Evolutionary conservation across 2,888 invertebrate genomes (phyloP).

Genomic region (Amphipyra tragopoginis): DNA sequence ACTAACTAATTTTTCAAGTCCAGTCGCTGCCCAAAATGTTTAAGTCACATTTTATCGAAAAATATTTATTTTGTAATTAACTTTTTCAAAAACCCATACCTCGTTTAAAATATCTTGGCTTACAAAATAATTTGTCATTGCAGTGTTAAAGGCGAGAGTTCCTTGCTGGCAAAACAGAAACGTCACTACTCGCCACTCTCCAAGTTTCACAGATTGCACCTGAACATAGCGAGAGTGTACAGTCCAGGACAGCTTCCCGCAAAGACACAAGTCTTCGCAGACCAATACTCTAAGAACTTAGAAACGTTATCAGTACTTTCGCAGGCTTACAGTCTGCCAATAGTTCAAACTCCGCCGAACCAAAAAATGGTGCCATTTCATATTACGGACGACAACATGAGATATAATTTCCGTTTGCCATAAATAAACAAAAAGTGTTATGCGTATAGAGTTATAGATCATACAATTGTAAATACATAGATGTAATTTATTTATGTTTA

Average conservation of each 20-base stretch:
- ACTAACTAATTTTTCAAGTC: too few relatives aligned
- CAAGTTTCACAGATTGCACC: constrained; percentile 49
- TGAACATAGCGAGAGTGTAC: constrained; percentile 56
- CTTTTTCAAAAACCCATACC: too few relatives aligned
- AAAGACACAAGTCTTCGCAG: constrained; percentile 8
- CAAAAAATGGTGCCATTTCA: constrained; percentile 17
- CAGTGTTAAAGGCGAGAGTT: constrained; percentile 19
- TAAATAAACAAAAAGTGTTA: constrained; percentile 1
- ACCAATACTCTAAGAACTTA: constrained; percentile 2
- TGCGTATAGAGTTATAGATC: background rate
- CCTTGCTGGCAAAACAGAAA: constrained; percentile 22
- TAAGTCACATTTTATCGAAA: too few relatives aligned
- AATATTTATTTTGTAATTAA: too few relatives aligned
- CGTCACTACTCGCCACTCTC: constrained; percentile 18
- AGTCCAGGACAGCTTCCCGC: constrained; percentile 27
- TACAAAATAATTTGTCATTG: constrained; percentile 16
- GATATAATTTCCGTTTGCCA: constrained; percentile 13
- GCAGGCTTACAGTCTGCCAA: background rate
- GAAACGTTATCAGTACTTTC: background rate
- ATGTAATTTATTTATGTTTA: too few relatives aligned
- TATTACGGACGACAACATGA: background rate
- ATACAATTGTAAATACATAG: too few relatives aligned
- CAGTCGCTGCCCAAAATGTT: too few relatives aligned
- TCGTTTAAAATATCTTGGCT: too few relatives aligned
- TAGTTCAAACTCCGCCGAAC: constrained; percentile 1